These are phyloP conservation scores for Aphelinus atriplicis DNA, from an alignment of 1,140 invertebrate genomes.

Conservation along the genomic window DNA sequence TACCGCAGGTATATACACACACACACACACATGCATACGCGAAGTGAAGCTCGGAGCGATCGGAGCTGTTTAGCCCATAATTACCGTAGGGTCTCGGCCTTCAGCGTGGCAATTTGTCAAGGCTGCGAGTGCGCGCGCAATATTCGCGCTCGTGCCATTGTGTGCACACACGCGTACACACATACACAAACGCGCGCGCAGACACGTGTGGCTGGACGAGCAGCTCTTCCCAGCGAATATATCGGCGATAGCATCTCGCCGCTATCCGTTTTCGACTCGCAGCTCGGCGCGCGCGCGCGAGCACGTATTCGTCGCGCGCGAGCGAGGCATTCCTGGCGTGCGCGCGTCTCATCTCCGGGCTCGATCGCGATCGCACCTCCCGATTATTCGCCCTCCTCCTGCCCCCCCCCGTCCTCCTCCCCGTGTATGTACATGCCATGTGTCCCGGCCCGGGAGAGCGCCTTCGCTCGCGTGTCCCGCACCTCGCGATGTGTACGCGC, in stretches of 20 bases:
- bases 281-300: constrained; percentile 20
- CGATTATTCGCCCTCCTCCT: constrained; percentile 25
- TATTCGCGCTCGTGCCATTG: constrained; percentile 60
- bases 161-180: constrained; percentile 54
- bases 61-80: constrained; percentile 54
- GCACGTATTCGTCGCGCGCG: not conserved
- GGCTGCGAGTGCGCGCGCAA: constrained; percentile 53
- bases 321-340: constrained; percentile 22
- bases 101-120: constrained; percentile 66
- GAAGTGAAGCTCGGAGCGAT: too few relatives aligned
- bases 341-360: constrained; percentile 17
- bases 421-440: too few relatives aligned
- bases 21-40: too few relatives aligned
- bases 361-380: constrained; percentile 31
- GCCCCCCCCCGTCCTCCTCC: not conserved
- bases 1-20: too few relatives aligned
- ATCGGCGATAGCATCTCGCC: constrained; percentile 27
- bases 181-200: not conserved
- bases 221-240: constrained; percentile 35
- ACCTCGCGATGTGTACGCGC: not conserved
- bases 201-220: not conserved
- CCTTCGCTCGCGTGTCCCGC: too few relatives aligned
- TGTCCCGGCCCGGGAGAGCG: too few relatives aligned
- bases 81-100: constrained; percentile 61
- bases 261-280: not conserved